Evolutionary conservation across 2,888 invertebrate species (phyloP).

Genomic region (Neoascia interrupta): DNA sequence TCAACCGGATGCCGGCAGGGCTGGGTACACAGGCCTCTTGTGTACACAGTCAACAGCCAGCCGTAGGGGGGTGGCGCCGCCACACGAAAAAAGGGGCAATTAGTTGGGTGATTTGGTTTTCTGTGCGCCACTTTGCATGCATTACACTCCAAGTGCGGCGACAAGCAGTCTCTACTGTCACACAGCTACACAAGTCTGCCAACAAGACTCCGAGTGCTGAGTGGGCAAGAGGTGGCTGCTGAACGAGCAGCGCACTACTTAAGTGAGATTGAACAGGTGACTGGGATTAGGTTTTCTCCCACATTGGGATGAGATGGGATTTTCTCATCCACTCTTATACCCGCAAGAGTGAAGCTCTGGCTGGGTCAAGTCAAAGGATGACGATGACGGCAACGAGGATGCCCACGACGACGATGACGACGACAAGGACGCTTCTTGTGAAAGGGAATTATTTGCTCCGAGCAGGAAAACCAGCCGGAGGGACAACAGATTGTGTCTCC

Average conservation of each 20-base stretch:
- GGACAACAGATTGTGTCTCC: constrained; percentile 64
- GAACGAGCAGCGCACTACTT: constrained; percentile 43
- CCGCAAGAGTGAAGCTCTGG: constrained; percentile 11
- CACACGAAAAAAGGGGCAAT: constrained; percentile 60
- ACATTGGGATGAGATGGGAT: constrained; percentile 28
- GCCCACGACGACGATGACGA: constrained; percentile 27
- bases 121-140: constrained; percentile 67
- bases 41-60: constrained; percentile 55
- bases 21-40: constrained; percentile 27
- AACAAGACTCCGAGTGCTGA: constrained; percentile 38
- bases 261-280: constrained; percentile 68
- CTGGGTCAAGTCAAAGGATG: constrained; percentile 34
- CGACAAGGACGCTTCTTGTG: constrained; percentile 30
- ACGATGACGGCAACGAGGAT: constrained; percentile 17
- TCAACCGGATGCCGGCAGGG: constrained; percentile 50
- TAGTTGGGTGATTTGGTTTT: constrained; percentile 69
- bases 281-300: constrained; percentile 59
- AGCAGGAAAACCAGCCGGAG: constrained; percentile 15
- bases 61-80: not conserved
- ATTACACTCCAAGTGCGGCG: constrained; percentile 52
- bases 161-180: constrained; percentile 62
- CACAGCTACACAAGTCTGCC: constrained; percentile 13
- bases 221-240: not conserved
- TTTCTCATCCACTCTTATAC: constrained; percentile 1
- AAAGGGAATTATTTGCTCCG: constrained; percentile 61